A percentile compares a stretch with the other conserved stretches of the same genome.
Evolutionary conservation across 2,888 invertebrate species (phyloP).

Genomic region (Mycogona germanica): DNA sequence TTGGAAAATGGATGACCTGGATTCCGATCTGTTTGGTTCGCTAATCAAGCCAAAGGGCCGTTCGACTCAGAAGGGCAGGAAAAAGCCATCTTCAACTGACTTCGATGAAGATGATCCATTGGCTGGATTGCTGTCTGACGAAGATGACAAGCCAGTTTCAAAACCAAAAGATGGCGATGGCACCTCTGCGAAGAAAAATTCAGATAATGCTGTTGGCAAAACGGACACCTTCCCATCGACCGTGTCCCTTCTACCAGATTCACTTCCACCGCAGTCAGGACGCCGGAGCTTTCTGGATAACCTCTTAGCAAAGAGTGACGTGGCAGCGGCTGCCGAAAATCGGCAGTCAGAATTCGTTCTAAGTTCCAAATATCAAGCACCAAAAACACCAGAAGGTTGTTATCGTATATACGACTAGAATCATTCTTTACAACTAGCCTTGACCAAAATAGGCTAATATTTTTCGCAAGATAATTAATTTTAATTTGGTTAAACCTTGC

Average conservation of each 20-base stretch:
- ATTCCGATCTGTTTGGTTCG: background rate
- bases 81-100: background rate
- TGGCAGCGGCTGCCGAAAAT: background rate
- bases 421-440: too few relatives aligned
- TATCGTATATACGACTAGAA: background rate
- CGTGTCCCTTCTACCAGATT: constrained; percentile 2
- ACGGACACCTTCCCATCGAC: background rate
- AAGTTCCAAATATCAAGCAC: background rate
- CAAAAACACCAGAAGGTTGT: background rate
- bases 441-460: too few relatives aligned
- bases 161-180: background rate
- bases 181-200: background rate
- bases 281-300: background rate
- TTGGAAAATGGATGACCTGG: background rate
- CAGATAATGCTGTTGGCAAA: background rate
- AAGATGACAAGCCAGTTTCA: background rate
- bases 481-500: background rate
- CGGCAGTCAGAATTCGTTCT: background rate
- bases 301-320: constrained; percentile 8
- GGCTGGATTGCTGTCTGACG: constrained; percentile 7
- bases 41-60: background rate
- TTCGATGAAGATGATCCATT: constrained; percentile 13
- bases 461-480: background rate
- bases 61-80: background rate
- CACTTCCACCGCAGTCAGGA: background rate